Evolutionary conservation across 1,140 invertebrate species (phyloP), one percentile per base, ranked within the genome.

Genomic region (Pygmarrhopalites habei): DNA sequence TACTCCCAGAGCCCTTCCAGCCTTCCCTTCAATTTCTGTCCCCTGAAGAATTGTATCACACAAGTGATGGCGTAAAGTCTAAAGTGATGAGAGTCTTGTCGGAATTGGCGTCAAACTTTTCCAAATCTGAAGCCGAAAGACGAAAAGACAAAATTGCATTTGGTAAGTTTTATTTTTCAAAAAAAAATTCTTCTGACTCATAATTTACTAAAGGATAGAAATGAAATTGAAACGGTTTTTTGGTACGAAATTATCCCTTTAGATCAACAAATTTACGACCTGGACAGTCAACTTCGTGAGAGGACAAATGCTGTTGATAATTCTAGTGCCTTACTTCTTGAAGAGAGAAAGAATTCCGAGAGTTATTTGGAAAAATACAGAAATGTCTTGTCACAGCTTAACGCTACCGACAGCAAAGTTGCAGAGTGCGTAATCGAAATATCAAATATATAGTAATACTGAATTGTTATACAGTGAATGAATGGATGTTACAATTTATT

Each of bases 261-360:
- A 55, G 51, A 55, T 10, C 51, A 55, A 32, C 51, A 55, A 32
- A 55, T 55, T 28, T 55, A 7, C 29, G 51, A 32, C 10, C 21
- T 55, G 12, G 51, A 55, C 26, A 55, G 29, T 23, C 7, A 55
- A 23, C 29, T 55, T 28, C 51, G 51, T 10, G 51, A 32, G 14
- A 55, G 21, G 29, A 32, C 29, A 5, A 4, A 10, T 4, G 23
- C 15, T 7, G 17, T 28, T 28, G 51, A 55, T 12, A 55, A 28
- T 17, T 5, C 23, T 12, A 55, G 29, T 15, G 23, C 25, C 5
- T 26, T 28, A 17, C 7, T 55, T 21, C 14, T 21, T 7, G 15
- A 28, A 12, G 51, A 55, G 23, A 7, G 51, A 14, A 7, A 55
- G 26, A 28, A 55, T 55, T 12, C 51, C 23, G 51, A 55, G 29